Evolutionary conservation across 1,140 invertebrate genomes (phyloP).

Genomic region (Pectinophora gossypiella): DNA sequence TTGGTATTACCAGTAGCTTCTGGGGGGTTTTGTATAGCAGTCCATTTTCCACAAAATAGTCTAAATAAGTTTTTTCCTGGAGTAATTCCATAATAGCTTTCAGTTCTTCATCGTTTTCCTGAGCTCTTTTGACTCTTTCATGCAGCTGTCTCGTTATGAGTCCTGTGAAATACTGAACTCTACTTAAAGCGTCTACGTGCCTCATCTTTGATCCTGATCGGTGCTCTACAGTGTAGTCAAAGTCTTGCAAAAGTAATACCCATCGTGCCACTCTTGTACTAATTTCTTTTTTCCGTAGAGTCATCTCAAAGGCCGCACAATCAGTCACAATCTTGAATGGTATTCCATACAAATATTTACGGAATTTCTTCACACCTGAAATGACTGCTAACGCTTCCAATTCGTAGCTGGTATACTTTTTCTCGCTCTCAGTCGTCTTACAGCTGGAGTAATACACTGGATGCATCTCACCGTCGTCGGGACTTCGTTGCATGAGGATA

Average conservation of each 20-base stretch:
- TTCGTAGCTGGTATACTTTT: constrained; percentile 71
- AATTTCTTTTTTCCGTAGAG: constrained; percentile 36
- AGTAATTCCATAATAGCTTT: too few relatives aligned
- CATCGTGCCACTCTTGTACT: constrained; percentile 40
- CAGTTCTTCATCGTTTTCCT: too few relatives aligned
- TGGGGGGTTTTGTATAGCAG: too few relatives aligned
- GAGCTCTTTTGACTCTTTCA: too few relatives aligned
- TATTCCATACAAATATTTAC: constrained; percentile 42
- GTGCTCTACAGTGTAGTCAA: constrained; percentile 37
- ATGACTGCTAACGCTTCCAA: constrained; percentile 42
- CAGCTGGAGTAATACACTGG: constrained; percentile 30
- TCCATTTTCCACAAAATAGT: too few relatives aligned
- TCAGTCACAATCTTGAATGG: constrained; percentile 53
- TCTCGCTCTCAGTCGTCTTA: constrained; percentile 51
- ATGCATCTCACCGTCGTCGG: constrained; percentile 12
- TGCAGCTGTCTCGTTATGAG: too few relatives aligned
- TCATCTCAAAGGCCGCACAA: constrained; percentile 36
- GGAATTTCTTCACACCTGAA: constrained; percentile 32
- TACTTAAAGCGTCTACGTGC: constrained; percentile 49
- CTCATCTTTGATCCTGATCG: constrained; percentile 32
- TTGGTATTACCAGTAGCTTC: too few relatives aligned
- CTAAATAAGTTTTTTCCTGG: too few relatives aligned
- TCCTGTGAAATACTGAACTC: too few relatives aligned
- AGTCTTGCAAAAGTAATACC: constrained; percentile 39
- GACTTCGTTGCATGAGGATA: constrained; percentile 25